Evolutionary conservation across 1,140 invertebrate species (phyloP).

Genomic region (Hyphantria cunea): DNA sequence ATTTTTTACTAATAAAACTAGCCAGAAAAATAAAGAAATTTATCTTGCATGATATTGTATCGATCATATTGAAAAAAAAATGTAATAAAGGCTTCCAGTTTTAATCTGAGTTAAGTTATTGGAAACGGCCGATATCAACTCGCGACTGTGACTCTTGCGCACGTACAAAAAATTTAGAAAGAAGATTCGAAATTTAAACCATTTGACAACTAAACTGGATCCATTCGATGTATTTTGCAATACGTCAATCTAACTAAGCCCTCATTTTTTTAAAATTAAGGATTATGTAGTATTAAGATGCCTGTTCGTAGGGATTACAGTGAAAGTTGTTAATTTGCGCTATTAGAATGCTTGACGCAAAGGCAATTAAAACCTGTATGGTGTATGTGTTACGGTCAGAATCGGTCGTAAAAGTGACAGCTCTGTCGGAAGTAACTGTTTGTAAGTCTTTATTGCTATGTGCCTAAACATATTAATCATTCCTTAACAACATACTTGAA

Average conservation of each 20-base stretch:
- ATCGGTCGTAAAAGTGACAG: neutral
- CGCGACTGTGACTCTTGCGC: too few species aligned
- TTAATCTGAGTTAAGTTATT: too few species aligned
- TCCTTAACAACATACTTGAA: too few species aligned
- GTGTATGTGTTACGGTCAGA: slow-evolving; percentile 3
- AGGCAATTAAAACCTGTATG: neutral
- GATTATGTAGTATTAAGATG: slow-evolving; percentile 36
- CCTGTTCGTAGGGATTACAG: slow-evolving; percentile 39
- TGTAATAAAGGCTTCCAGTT: too few species aligned
- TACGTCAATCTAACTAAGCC: slow-evolving; percentile 40
- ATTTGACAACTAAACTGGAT: slow-evolving; percentile 44
- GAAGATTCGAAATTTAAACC: too few species aligned
- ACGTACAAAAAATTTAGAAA: too few species aligned
- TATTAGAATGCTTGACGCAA: slow-evolving; percentile 3
- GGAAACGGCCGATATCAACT: too few species aligned
- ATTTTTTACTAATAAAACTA: too few species aligned
- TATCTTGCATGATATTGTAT: too few species aligned
- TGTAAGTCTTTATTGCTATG: neutral
- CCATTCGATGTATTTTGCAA: slow-evolving; percentile 53
- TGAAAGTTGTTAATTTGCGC: slow-evolving; percentile 34
- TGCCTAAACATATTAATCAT: neutral
- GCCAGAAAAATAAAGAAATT: too few species aligned
- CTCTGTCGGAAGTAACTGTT: neutral
- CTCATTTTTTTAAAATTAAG: slow-evolving; percentile 28
- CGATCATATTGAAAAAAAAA: too few species aligned